Conservation (phyloP, 2,113 vertebrate genomes). For the Empidonax traillii region DNA sequence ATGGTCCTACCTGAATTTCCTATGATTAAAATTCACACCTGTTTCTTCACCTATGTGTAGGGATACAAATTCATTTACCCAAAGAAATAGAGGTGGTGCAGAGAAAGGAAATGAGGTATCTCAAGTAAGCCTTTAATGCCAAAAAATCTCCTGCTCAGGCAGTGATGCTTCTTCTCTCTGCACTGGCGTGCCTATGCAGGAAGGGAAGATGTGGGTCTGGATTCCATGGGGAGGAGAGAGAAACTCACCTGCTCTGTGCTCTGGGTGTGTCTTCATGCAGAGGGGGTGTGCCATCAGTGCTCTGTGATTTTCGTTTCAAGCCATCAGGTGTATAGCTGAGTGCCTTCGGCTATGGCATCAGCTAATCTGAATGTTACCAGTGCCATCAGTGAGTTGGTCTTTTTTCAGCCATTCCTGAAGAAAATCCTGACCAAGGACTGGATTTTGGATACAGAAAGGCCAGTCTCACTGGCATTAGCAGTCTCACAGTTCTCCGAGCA, state of each 20-base stretch:
- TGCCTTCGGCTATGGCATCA: neutral
- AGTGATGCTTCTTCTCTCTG: neutral
- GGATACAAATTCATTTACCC: neutral
- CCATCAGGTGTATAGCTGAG: neutral
- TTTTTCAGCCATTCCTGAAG: conserved; percentile 70
- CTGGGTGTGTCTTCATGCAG: accelerated
- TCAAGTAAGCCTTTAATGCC: neutral
- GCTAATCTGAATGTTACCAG: neutral
- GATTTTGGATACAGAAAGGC: conserved; percentile 29
- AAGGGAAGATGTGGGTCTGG: neutral
- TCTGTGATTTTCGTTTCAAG: neutral
- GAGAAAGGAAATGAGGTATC: neutral
- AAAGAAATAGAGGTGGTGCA: neutral
- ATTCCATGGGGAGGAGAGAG: neutral
- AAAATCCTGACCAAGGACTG: conserved; percentile 67
- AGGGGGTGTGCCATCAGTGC: accelerated
- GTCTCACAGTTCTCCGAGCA: conserved; percentile 28
- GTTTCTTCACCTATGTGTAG: neutral
- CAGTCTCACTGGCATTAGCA: neutral
- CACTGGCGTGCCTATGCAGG: accelerated
- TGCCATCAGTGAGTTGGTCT: neutral
- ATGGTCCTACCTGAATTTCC: neutral
- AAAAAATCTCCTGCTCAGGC: neutral
- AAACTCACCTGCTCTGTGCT: neutral
- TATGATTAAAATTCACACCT: neutral